Evolutionary conservation across 2,797 vertebrate species (phyloP).

Genomic region (Amazona finschi): DNA sequence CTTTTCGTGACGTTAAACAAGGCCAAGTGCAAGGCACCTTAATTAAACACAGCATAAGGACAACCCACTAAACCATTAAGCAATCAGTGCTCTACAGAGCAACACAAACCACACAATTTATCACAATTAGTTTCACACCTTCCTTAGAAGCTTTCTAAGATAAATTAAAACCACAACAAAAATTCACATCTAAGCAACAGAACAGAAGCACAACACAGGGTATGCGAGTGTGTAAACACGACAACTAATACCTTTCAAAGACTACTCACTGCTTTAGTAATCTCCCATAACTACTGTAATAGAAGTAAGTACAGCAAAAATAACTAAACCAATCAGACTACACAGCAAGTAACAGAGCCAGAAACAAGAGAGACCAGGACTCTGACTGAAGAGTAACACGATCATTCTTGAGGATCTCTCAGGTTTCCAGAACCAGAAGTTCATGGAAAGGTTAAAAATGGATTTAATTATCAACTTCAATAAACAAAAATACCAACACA

Average conservation of each 20-base stretch:
- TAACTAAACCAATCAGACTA: not conserved
- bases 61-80: not conserved
- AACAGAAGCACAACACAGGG: not conserved
- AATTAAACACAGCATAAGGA: not conserved
- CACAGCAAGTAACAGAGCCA: not conserved
- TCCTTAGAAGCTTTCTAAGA: not conserved
- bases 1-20: not conserved
- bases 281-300: not conserved
- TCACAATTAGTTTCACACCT: not conserved
- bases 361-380: not conserved
- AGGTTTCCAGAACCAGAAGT: not conserved
- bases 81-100: not conserved
- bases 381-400: not conserved
- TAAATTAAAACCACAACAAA: not conserved
- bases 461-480: not conserved
- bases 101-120: not conserved
- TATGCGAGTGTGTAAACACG: not conserved
- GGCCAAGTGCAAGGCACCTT: not conserved
- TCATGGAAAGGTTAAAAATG: not conserved
- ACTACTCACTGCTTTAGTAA: not conserved
- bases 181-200: not conserved
- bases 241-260: not conserved
- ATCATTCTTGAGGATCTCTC: not conserved
- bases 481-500: not conserved
- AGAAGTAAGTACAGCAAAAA: not conserved